Evolutionary conservation across 2,797 vertebrate species (phyloP), one percentile per base, ranked within the genome.

Genomic region (Morelia viridis): DNA sequence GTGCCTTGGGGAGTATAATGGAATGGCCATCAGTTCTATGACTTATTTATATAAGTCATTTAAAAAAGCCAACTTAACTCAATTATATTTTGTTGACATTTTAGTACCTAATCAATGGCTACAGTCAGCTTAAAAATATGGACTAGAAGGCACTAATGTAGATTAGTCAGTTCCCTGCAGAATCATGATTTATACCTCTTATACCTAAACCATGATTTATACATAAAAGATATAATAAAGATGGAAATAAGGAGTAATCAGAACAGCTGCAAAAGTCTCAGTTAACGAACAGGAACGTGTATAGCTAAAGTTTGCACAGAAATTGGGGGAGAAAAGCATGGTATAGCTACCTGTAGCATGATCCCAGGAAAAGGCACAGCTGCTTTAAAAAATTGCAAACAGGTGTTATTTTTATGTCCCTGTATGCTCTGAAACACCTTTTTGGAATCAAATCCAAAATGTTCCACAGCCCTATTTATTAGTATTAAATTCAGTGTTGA

Each of bases 1-100:
- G 28, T n/a, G 8, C 19, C 31, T 41, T 84, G 87, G 24, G 8
- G 65, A n/a, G 22, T 50, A 71, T 41, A 83, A 80, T 92, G 22
- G 65, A 71, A 31, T 89, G 87, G n/a, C 56, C 50, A 88, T n/a
- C 71, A 84, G 71, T 31, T 46, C 76, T 84, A 84, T 83, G 68
- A 80, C 28, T 91, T 91, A 91, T 91, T 88, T 91, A 88, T 71
- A 91, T 10, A 31, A 64, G n/a, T 92, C 86, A 92, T 92, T 24
- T 46, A 84, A 50, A 84, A 89, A 64, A 84, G 85, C 41, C 24
- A 60, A 65, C 65, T 88, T 88, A 65, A 57, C 58, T 85, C 68
- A 62, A 31, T 24, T 92, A 50, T 92, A 65, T 65, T 92, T 92
- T 89, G 87, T 89, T 92, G 71, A 89, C 91, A 89, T 57, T 92